Evolutionary conservation across 1,140 invertebrate genomes (phyloP).

Genomic region (Dendrolimus punctatus): DNA sequence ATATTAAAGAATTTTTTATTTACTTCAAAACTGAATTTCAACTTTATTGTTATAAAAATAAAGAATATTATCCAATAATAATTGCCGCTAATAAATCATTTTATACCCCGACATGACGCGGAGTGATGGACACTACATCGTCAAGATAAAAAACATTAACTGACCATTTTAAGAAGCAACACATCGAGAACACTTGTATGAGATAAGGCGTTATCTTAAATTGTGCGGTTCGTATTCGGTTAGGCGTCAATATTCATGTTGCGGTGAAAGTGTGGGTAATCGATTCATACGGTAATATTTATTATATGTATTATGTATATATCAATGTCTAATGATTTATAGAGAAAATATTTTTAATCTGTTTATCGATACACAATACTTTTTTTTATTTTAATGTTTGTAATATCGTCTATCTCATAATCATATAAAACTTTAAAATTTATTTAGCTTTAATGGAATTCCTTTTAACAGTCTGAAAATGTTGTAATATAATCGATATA

Average conservation of each 20-base stretch:
- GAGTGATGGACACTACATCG: slow-evolving; percentile 28
- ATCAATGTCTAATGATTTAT: slow-evolving; percentile 43
- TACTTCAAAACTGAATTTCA: slow-evolving; percentile 21
- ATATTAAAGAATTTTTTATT: slow-evolving; percentile 19
- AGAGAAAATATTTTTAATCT: slow-evolving; percentile 7
- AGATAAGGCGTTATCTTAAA: slow-evolving; percentile 47
- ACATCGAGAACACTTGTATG: slow-evolving; percentile 26
- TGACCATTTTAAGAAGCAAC: slow-evolving; percentile 29
- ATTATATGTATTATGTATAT: slow-evolving; percentile 30
- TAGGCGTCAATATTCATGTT: slow-evolving; percentile 16
- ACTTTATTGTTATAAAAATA: slow-evolving; percentile 22
- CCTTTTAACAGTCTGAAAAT: too few relatives aligned
- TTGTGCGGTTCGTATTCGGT: slow-evolving; percentile 30
- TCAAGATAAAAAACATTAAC: slow-evolving; percentile 26
- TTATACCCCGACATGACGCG: slow-evolving; percentile 33
- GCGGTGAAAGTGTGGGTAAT: slow-evolving; percentile 44
- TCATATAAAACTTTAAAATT: too few relatives aligned
- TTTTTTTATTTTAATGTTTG: too few relatives aligned
- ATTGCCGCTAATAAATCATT: slow-evolving; percentile 30
- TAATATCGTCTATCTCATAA: too few relatives aligned
- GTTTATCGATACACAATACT: too few relatives aligned
- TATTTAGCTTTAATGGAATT: too few relatives aligned
- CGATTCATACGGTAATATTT: slow-evolving; percentile 24
- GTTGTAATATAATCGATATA: too few relatives aligned
- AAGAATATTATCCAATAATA: slow-evolving; percentile 22